Percentiles rank a stretch among this genome's conserved stretches.
These are phyloP conservation scores for Acleris laterana DNA, from an alignment of 2,888 invertebrate species.

Conservation along the genomic window DNA sequence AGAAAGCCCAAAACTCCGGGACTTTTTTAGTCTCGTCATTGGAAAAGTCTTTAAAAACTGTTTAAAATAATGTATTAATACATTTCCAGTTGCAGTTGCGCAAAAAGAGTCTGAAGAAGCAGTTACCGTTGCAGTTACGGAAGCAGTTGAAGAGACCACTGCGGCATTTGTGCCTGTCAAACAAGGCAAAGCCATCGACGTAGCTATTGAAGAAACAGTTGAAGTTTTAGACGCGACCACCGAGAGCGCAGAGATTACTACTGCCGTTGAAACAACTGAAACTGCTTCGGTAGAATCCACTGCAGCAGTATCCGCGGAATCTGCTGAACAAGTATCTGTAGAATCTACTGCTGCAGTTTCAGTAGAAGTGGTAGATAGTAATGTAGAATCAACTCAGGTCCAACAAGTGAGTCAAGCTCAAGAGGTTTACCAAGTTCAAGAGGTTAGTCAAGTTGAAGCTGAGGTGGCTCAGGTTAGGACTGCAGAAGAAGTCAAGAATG, in stretches of 20 bases:
- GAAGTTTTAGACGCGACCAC: slow-evolving; percentile 36
- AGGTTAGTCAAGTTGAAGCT: slow-evolving; percentile 34
- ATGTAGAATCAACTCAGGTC: slow-evolving; percentile 25
- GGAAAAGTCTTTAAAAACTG: too few species aligned
- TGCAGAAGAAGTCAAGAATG: slow-evolving; percentile 55
- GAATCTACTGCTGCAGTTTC: slow-evolving; percentile 33
- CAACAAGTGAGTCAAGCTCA: slow-evolving; percentile 36
- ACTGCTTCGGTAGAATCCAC: slow-evolving; percentile 6
- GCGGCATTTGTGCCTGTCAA: slow-evolving; percentile 36
- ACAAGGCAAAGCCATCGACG: slow-evolving; percentile 38
- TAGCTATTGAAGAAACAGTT: slow-evolving; percentile 39
- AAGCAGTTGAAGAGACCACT: slow-evolving; percentile 40
- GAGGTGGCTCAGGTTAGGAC: slow-evolving; percentile 44
- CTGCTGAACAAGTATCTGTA: slow-evolving; percentile 29
- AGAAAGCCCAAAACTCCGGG: too few species aligned
- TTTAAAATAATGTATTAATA: too few species aligned
- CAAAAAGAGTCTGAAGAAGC: slow-evolving; percentile 39
- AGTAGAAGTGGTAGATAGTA: slow-evolving; percentile 13
- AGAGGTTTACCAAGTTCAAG: slow-evolving; percentile 35
- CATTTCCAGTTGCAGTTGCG: slow-evolving; percentile 13
- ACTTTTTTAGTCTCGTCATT: too few species aligned
- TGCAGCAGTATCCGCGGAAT: slow-evolving; percentile 33
- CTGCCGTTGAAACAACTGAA: slow-evolving; percentile 34
- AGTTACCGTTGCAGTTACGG: slow-evolving; percentile 30
- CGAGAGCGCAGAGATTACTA: slow-evolving; percentile 27